Evolutionary conservation across 1,140 invertebrate genomes (phyloP).

Genomic region (Zaprionus nigranus): DNA sequence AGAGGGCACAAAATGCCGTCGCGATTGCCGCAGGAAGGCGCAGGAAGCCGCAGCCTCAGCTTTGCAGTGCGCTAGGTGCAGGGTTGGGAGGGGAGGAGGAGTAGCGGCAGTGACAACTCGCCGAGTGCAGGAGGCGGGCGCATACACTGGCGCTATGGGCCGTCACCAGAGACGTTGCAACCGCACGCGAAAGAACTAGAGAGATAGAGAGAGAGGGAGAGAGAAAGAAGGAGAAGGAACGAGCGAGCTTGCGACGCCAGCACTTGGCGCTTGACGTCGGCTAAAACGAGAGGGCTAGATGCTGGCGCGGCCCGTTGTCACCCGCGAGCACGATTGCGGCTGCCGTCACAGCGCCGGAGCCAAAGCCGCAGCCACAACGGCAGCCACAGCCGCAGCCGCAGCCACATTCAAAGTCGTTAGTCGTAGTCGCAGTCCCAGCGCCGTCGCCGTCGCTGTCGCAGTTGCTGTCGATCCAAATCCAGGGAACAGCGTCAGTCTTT

Average conservation of each 20-base stretch:
- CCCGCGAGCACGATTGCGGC: constrained; percentile 8
- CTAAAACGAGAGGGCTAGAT: constrained; percentile 6
- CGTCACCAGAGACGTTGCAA: constrained; percentile 8
- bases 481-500: constrained; percentile 80
- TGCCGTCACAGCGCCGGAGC: background rate
- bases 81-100: background rate
- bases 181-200: constrained; percentile 12
- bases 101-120: constrained; percentile 36
- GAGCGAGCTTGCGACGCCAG: constrained; percentile 1
- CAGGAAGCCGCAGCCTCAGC: constrained; percentile 41
- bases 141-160: constrained; percentile 63
- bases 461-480: constrained; percentile 59
- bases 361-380: background rate
- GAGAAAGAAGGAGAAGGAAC: background rate
- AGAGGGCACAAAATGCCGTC: constrained; percentile 71
- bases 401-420: constrained; percentile 17
- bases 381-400: constrained; percentile 9
- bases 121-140: constrained; percentile 57
- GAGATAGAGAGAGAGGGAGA: background rate
- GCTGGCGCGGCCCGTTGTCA: constrained; percentile 5
- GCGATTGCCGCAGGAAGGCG: constrained; percentile 56
- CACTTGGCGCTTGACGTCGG: constrained; percentile 1
- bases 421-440: constrained; percentile 8
- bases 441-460: constrained; percentile 28
- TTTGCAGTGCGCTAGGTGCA: constrained; percentile 19